Percentiles rank a stretch among this genome's conserved stretches.
Conservation (phyloP, 2,797 vertebrate genomes). For the Petrocephalus schoutedeni region DNA sequence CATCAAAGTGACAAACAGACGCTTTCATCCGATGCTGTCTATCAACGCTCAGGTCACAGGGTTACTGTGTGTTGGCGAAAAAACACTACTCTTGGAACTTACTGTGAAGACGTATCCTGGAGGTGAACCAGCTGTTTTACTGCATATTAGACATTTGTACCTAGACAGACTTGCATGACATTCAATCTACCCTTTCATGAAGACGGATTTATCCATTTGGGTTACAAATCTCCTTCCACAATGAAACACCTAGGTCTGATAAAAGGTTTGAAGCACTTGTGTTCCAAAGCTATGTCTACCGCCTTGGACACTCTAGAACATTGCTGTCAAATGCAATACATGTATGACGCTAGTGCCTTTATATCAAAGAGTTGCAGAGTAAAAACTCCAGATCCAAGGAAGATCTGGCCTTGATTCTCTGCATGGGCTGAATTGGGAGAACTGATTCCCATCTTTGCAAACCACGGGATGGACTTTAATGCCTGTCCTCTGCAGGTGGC, state of each 20-base stretch:
- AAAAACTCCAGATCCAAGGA: conserved; percentile 34
- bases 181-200: not conserved
- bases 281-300: not conserved
- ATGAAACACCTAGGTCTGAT: not conserved
- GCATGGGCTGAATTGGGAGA: conserved; percentile 27
- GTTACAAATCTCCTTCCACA: not conserved
- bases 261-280: not conserved
- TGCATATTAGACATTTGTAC: not conserved
- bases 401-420: conserved; percentile 43
- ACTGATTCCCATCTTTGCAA: conserved; percentile 37
- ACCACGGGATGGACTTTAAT: conserved; percentile 34
- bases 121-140: not conserved
- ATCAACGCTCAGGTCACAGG: conserved; percentile 37
- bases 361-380: conserved; percentile 40
- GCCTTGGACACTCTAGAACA: not conserved
- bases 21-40: conserved; percentile 47
- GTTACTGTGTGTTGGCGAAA: conserved; percentile 24
- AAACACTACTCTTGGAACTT: not conserved
- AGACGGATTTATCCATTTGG: not conserved
- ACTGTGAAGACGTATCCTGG: not conserved
- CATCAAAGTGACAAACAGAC: conserved; percentile 53
- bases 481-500: conserved; percentile 31
- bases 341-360: conserved; percentile 21
- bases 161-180: not conserved
- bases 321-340: conserved; percentile 30